Percentiles rank a stretch among this genome's conserved stretches.
Evolutionary conservation across 37 sponge, comb jelly and placozoan genomes (phyloP).

Genomic region (Geodia barretti): DNA sequence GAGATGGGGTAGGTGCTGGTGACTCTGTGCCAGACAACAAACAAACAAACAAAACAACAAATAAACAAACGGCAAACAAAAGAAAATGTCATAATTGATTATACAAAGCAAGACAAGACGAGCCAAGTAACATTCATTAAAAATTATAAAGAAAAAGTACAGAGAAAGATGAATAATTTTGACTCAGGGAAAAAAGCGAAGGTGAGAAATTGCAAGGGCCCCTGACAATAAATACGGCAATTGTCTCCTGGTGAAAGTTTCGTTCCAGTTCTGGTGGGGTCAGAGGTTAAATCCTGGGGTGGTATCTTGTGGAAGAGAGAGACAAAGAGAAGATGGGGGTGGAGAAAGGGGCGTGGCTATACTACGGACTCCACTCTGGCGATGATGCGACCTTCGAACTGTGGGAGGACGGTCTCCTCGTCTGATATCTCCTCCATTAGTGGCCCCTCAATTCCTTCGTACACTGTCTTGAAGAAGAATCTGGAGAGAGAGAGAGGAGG

Average conservation of each 20-base stretch:
- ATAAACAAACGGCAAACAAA: too few species aligned
- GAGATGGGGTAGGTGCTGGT: too few species aligned
- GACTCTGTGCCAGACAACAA: too few species aligned
- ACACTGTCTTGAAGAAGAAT: constrained; percentile 57
- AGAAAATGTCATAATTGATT: too few species aligned
- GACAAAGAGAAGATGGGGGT: constrained; percentile 6
- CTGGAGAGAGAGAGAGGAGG: constrained; percentile 9
- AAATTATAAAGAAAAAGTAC: too few species aligned
- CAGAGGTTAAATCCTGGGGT: neutral
- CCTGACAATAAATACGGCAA: neutral
- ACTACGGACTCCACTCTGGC: constrained; percentile 46
- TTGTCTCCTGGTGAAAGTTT: neutral
- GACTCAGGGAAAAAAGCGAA: neutral
- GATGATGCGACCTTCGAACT: constrained; percentile 35
- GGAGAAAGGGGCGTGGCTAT: neutral
- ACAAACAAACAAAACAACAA: too few species aligned
- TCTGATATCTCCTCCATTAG: constrained; percentile 52
- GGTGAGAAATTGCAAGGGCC: neutral
- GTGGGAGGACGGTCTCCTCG: constrained; percentile 24
- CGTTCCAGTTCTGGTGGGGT: neutral
- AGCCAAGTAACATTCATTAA: neutral
- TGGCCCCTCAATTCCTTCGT: constrained; percentile 28
- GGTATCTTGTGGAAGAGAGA: neutral
- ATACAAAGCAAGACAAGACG: neutral
- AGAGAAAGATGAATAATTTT: neutral